phyloP scores from a whole-genome alignment of 2,888 invertebrate genomes.

The Aspidiotus rigidus region DNA sequence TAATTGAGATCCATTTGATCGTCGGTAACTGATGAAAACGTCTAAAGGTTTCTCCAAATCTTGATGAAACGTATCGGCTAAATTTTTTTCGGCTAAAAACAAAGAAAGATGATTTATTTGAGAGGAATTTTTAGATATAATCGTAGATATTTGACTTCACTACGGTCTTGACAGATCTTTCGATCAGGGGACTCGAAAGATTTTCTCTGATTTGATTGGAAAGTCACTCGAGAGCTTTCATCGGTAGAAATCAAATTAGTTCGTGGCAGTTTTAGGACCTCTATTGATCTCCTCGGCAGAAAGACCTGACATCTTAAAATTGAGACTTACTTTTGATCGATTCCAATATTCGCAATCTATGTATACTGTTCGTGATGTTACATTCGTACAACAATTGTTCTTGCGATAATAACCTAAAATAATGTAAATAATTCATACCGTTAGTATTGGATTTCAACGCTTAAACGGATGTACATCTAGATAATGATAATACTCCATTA shows the following conservation, averaged over 20 bases:
- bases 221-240: too few species aligned
- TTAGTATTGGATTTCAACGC: constrained; percentile 44
- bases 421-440: constrained; percentile 45
- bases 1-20: constrained; percentile 94
- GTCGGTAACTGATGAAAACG: constrained; percentile 94
- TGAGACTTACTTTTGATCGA: constrained; percentile 49
- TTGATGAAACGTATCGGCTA: constrained; percentile 12
- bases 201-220: too few species aligned
- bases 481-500: constrained; percentile 44
- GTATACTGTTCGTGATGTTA: constrained; percentile 87
- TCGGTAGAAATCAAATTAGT: too few species aligned
- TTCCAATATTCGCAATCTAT: constrained; percentile 79
- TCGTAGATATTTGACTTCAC: too few species aligned
- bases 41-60: constrained; percentile 73
- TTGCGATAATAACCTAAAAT: constrained; percentile 56
- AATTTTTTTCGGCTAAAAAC: constrained; percentile 5
- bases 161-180: too few species aligned
- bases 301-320: background rate
- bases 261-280: too few species aligned
- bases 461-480: too few species aligned
- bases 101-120: background rate
- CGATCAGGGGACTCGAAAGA: too few species aligned
- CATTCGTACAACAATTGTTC: constrained; percentile 87
- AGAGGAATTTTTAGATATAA: background rate
- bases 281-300: too few species aligned